Base-by-base conservation (phyloP, 1,140 invertebrate species). In the Lepidurus arcticus region DNA sequence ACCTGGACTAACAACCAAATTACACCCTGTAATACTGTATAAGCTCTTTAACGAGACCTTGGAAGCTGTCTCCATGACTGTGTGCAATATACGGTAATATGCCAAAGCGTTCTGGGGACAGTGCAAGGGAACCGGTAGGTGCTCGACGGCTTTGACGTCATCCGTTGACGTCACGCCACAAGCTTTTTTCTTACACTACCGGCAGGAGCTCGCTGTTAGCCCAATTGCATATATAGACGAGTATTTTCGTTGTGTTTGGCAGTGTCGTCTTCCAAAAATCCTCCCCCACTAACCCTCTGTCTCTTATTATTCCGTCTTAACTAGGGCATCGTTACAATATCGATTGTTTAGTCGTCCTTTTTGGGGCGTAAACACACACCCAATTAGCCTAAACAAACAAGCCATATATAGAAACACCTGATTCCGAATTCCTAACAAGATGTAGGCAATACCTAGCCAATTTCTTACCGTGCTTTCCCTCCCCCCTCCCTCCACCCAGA, bases 191-290 rank as follows among this genome's bases (percentile, higher is more conserved):
- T 9, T 47, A 10, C 45, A 10, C 45, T 47, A 10, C 16, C 45
- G 45, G 1, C 3, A 13, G 13, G 9, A 65, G 16, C 53, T 21
- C n/a, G 16, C 21, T 65, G 16, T 65, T 65, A 65, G 53, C 53
- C 53, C 53, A 65, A 65, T 65, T 65, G 53, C 53, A 65, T 65
- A 65, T 4, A 65, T 65, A 65, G 16, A 7, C 53, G 53, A 65
- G 10, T 65, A 65, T 65, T 65, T 65, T 21, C 21, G 53, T 65
- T 65, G 53, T 65, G 53, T 65, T 65, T 65, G 53, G 6, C n/a
- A 21, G 6, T 9, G 7, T 65, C 53, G 16, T 13, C 53, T 34
- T 34, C 53, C 13, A 13, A 16, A 6, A 16, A 10, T 47, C 45
- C 16, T 11, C 9, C 45, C 45, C 45, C 45, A 45, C 10, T 0